These are phyloP conservation scores for Zaprionus vittiger DNA, from an alignment of 1,140 invertebrate species.

Conservation along the genomic window DNA sequence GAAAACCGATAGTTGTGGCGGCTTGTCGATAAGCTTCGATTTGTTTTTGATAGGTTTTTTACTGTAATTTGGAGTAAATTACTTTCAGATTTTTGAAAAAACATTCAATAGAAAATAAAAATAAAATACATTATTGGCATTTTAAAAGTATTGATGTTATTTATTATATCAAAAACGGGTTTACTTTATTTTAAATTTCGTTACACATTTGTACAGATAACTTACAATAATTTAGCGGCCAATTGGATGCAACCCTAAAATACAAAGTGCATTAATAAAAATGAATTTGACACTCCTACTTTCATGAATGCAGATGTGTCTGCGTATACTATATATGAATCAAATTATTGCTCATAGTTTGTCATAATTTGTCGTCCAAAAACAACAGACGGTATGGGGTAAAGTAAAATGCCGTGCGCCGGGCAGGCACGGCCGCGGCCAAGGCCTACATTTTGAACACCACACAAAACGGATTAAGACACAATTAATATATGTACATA, in stretches of 20 bases:
- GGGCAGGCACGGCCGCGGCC: conserved; percentile 2
- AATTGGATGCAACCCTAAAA: not conserved
- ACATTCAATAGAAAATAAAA: not conserved
- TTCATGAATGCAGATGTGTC: not conserved
- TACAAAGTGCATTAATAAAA: not conserved
- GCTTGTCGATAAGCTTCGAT: not conserved
- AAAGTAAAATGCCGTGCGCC: conserved; percentile 1
- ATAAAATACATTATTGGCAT: no score
- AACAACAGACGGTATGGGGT: not conserved
- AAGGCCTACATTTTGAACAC: conserved; percentile 33
- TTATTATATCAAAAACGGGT: no score
- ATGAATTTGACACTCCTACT: no score
- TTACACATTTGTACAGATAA: not conserved
- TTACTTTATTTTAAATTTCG: not conserved
- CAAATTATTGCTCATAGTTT: conserved; percentile 56
- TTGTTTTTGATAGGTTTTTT: not conserved
- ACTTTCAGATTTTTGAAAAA: not conserved
- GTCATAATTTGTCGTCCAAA: conserved; percentile 67
- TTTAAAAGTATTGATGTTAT: no score
- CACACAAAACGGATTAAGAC: conserved; percentile 53
- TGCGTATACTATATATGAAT: conserved; percentile 1
- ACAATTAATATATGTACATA: conserved; percentile 34
- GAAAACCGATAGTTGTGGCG: conserved; percentile 32
- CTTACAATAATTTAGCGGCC: not conserved
- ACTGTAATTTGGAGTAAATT: not conserved